phyloP scores from a whole-genome alignment of 2,888 invertebrate species.

The Anthrax anthrax region DNA sequence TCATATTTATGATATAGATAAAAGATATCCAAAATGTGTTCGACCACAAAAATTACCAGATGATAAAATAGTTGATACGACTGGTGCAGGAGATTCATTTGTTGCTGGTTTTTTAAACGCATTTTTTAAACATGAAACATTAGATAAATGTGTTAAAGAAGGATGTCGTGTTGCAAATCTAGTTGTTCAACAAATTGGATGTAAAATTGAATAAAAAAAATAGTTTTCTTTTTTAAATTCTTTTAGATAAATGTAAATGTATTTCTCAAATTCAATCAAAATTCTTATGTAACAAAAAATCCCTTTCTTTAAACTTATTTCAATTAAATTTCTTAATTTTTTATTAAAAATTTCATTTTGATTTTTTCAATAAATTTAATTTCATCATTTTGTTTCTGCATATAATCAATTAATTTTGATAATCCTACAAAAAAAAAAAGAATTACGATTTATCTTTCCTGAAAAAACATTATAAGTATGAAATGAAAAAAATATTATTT shows the following conservation, averaged over 20 bases:
- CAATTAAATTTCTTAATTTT: neutral
- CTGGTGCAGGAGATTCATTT: slow-evolving; percentile 47
- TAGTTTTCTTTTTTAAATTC: too few relatives aligned
- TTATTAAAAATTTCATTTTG: slow-evolving; percentile 1
- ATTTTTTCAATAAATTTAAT: neutral
- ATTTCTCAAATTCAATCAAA: too few relatives aligned
- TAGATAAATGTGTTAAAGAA: slow-evolving; percentile 34
- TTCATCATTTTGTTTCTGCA: slow-evolving; percentile 1
- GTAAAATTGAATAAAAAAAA: slow-evolving; percentile 29
- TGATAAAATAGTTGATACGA: slow-evolving; percentile 38
- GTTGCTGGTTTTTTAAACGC: slow-evolving; percentile 43
- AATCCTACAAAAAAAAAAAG: neutral
- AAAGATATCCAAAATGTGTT: slow-evolving; percentile 9
- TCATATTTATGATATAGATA: neutral
- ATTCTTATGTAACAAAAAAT: too few relatives aligned
- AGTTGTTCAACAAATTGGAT: slow-evolving; percentile 38
- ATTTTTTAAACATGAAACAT: slow-evolving; percentile 28
- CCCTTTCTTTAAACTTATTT: too few relatives aligned
- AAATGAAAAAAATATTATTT: neutral
- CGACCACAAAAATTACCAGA: slow-evolving; percentile 31
- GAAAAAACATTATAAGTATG: neutral
- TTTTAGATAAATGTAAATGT: too few relatives aligned
- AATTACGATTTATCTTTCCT: too few relatives aligned
- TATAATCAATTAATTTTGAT: slow-evolving; percentile 1
- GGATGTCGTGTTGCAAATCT: slow-evolving; percentile 35